Percentiles rank a stretch among this genome's conserved stretches.
These are phyloP conservation scores for Margaritifera margaritifera DNA, from an alignment of 2,888 invertebrate genomes.

Conservation along the genomic window DNA sequence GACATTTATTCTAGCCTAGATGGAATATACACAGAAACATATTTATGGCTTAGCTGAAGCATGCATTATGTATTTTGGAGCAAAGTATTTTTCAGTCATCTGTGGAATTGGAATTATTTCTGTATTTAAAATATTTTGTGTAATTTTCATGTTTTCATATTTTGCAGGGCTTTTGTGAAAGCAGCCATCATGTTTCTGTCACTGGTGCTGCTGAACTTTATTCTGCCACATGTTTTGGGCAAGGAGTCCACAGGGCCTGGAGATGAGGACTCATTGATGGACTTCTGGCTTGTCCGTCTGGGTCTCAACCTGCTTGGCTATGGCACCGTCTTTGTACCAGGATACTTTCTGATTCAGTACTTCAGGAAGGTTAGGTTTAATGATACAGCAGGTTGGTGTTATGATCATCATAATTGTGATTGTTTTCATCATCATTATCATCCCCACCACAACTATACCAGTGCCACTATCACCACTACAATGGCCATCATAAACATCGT, in stretches of 20 bases:
- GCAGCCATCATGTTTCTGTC: constrained; percentile 34
- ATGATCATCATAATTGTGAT: neutral
- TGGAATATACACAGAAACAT: too few species aligned
- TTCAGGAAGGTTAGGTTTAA: constrained; percentile 81
- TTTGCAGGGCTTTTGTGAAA: constrained; percentile 41
- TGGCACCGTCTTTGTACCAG: constrained; percentile 89
- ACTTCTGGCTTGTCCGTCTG: constrained; percentile 84
- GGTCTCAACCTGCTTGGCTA: constrained; percentile 89
- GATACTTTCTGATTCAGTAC: constrained; percentile 87
- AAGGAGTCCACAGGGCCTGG: constrained; percentile 34
- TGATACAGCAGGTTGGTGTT: constrained; percentile 82
- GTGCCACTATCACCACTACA: too few species aligned
- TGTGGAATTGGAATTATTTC: neutral
- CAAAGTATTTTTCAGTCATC: too few species aligned
- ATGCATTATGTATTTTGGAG: too few species aligned
- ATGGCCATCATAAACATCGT: too few species aligned
- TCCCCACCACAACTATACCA: too few species aligned
- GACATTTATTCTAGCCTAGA: too few species aligned
- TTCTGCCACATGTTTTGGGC: constrained; percentile 40
- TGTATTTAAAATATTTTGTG: neutral
- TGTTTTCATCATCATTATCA: too few species aligned
- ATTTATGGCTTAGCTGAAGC: too few species aligned
- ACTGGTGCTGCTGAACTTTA: constrained; percentile 39
- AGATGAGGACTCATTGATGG: constrained; percentile 38
- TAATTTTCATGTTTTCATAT: constrained; percentile 10